Evolutionary conservation across 1,140 invertebrate species (phyloP).

Genomic region (Drosophila triauraria): DNA sequence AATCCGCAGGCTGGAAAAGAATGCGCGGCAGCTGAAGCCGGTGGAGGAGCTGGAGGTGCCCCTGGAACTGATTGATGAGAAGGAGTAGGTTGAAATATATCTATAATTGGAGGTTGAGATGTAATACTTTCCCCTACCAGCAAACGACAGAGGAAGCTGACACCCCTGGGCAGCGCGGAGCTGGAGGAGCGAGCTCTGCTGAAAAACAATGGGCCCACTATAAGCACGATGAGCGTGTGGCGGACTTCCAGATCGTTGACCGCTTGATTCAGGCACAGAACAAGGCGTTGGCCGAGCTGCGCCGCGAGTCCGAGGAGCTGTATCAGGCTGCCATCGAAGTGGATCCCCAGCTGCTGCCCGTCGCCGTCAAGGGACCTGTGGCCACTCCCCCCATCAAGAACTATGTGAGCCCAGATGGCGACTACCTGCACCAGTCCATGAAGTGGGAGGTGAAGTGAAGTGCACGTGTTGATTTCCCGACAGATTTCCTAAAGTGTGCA

Average conservation of each 20-base stretch:
- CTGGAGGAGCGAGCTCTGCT: conserved; percentile 87
- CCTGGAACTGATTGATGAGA: conserved; percentile 88
- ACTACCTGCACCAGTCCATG: conserved; percentile 92
- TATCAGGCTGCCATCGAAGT: conserved; percentile 93
- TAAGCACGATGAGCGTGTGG: conserved; percentile 88
- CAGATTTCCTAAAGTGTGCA: not conserved
- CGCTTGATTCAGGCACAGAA: conserved; percentile 89
- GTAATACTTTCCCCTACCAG: conserved; percentile 82
- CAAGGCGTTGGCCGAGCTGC: conserved; percentile 91
- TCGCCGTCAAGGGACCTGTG: conserved; percentile 89
- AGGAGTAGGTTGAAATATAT: conserved; percentile 86
- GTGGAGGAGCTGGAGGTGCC: conserved; percentile 92
- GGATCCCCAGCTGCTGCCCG: conserved; percentile 89
- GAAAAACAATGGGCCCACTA: conserved; percentile 91
- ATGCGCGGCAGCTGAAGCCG: conserved; percentile 92
- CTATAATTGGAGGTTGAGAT: not conserved
- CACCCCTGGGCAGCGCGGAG: conserved; percentile 85
- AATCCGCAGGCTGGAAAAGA: conserved; percentile 92
- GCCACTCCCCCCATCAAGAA: conserved; percentile 92
- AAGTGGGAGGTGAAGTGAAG: conserved; percentile 88
- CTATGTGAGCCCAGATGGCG: conserved; percentile 93
- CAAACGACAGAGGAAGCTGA: conserved; percentile 85
- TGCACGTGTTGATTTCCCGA: not conserved
- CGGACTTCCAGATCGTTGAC: conserved; percentile 89
- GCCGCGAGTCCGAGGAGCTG: conserved; percentile 91